Percentiles rank a stretch among this genome's conserved stretches.
Conservation (phyloP, 2,888 invertebrate species). For the Panorpa germanica region DNA sequence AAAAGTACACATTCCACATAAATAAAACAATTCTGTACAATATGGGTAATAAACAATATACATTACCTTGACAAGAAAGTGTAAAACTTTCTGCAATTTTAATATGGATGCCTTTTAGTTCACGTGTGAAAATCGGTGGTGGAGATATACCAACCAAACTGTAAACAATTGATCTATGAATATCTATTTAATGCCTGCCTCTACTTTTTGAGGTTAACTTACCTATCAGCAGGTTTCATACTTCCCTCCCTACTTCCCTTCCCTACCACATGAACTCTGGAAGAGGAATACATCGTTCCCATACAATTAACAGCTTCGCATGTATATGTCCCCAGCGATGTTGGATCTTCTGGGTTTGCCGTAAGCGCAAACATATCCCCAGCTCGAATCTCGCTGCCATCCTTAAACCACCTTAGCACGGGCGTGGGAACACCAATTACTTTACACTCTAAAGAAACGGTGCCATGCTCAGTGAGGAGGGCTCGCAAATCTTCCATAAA, state of each 20-base stretch:
- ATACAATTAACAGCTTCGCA: conserved; percentile 81
- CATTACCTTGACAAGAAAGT: conserved; percentile 57
- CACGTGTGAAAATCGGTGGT: conserved; percentile 60
- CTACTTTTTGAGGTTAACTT: too few species aligned
- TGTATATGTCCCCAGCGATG: conserved; percentile 70
- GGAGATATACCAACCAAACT: conserved; percentile 40
- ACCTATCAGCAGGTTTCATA: conserved; percentile 47
- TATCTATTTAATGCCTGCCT: too few species aligned
- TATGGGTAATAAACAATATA: conserved; percentile 1
- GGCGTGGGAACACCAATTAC: conserved; percentile 82
- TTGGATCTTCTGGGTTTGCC: conserved; percentile 67
- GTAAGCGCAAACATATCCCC: conserved; percentile 79
- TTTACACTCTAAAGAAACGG: conserved; percentile 80
- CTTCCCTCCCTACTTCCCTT: conserved; percentile 51
- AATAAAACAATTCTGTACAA: conserved; percentile 5
- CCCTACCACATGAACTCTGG: conserved; percentile 65
- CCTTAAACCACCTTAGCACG: conserved; percentile 55
- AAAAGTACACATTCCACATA: conserved; percentile 9
- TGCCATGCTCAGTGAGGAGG: conserved; percentile 69
- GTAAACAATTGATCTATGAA: too few species aligned
- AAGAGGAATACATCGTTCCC: conserved; percentile 67
- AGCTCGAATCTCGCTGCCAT: conserved; percentile 71
- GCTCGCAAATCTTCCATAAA: conserved; percentile 73
- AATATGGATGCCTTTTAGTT: conserved; percentile 52
- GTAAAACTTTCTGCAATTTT: conserved; percentile 59